Evolutionary conservation across 2,113 vertebrate genomes (phyloP).

Genomic region (Mesoclemmys tuberculata): DNA sequence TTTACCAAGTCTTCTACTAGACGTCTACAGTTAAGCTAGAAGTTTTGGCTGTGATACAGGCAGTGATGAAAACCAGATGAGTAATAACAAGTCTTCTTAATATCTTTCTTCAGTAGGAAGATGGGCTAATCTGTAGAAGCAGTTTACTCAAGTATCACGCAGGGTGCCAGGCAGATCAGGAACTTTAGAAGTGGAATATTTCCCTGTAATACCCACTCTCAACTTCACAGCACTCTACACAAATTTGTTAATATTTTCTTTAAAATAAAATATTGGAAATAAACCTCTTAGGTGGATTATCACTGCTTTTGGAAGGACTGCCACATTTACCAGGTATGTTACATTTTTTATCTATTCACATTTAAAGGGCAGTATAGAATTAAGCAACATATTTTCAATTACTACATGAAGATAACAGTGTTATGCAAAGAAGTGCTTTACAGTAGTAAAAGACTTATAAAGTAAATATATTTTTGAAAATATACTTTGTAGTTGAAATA

Average conservation of each 20-base stretch:
- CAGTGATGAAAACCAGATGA: constrained; percentile 95
- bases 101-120: constrained; percentile 84
- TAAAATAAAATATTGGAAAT: constrained; percentile 60
- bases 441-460: not conserved
- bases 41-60: constrained; percentile 88
- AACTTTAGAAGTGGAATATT: constrained; percentile 62
- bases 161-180: constrained; percentile 78
- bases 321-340: constrained; percentile 78
- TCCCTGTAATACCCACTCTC: constrained; percentile 31
- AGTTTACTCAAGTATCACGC: constrained; percentile 84
- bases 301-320: constrained; percentile 67
- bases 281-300: constrained; percentile 73
- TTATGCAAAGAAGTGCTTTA: constrained; percentile 5
- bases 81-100: constrained; percentile 86
- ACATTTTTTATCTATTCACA: constrained; percentile 43
- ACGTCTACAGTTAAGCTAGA: constrained; percentile 85
- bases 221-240: constrained; percentile 42
- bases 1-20: constrained; percentile 81
- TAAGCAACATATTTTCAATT: constrained; percentile 16
- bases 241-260: not conserved
- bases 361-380: constrained; percentile 1
- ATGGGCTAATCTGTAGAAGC: constrained; percentile 86
- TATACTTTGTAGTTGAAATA: constrained; percentile 35
- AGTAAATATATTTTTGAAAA: not conserved
- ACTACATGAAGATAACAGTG: not conserved